Base-by-base conservation (phyloP, 2,113 vertebrate species). In the Cercocebus atys region DNA sequence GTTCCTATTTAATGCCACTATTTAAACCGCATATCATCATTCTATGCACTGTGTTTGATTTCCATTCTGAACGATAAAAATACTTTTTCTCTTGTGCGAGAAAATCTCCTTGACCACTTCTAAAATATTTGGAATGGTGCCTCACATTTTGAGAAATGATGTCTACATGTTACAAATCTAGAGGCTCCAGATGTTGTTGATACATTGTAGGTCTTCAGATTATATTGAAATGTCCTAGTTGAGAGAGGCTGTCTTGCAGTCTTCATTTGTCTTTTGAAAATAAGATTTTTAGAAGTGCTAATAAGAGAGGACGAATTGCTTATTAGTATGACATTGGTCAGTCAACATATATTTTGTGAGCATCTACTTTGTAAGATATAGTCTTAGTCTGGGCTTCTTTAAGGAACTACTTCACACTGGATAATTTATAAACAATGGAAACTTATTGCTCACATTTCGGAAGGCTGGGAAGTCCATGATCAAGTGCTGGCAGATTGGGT, bases 241-340 rank as follows among this genome's bases (percentile, higher is more conserved):
- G 55, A 80, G 25, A 88, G 45, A 85, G 32, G 80, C 40, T 12
- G 20, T 52, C 4, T 86, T 89, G 5, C 35, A 94, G 38, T 68
- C 9, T 57, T 84, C 32, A 23, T 70, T 88, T 59, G 18, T 66
- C n/a, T 72, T 95, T 96, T 52, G 4, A 95, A 97, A 92, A 76
- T 70, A 68, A 32, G 3, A 68, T 23, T 70, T 87, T 70, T 80
- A 40, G 9, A 70, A 86, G 13, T 61, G 10, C 52, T 79, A 59
- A 38, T 92, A 66, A 83, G 47, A 52, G 23, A 92, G 16, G 8
- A 43, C 6, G 5, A 40, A 55, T 40, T 79, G 18, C 45, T 96
- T 80, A 8, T 90, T 64, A 70, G 18, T 52, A 85, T 47, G 84
- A 5, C 7, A 40, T 61, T 47, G 18, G 18, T 81, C 45, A 70